Evolutionary conservation across 2,888 invertebrate genomes (phyloP), one percentile per base, ranked within the genome.

Genomic region (Noctua janthe): DNA sequence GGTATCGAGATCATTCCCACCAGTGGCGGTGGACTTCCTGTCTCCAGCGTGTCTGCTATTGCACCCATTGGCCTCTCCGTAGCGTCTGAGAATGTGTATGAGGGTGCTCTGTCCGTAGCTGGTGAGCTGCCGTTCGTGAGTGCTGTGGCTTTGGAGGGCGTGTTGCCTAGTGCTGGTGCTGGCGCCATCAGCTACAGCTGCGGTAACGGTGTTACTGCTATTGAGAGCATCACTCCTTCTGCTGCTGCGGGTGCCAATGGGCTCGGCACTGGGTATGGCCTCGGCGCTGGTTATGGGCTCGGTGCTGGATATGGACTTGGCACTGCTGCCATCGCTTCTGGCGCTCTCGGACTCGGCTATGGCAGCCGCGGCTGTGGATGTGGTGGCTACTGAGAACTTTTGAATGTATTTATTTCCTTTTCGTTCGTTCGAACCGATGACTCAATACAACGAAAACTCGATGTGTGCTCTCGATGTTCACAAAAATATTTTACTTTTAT

Each of bases 51-150:
- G 2, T 89, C 87, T n/a, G 20, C 67, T 35, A 69, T 81, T 11
- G 67, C 78, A 39, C 89, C 89, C 51, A 81, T 20, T 23, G 88
- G 88, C 0, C 64, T 89, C 54, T 78, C 87, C 13, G 54, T 90
- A 49, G 71, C 70, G 7, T 90, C 90, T 69, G 90, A 89, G n/a
- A 90, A 88, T 39, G 72, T 73, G 11, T 89, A 51, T 43, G 90
- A 88, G 39, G 89, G 89, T 69, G 35, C 70, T 54, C 74, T 90
- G n/a, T 69, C 74, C 17, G 85, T 83, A 13, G 71, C 70, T 76
- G 90, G 87, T 79, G 88, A 84, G 81, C 70, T 84, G 54, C 88
- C 88, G 10, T 88, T 88, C 49, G n/a, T 85, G 49, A 81, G 86
- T 67, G 59, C 86, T 76, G 84, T 84, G n/a, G 74, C 64, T 64